Evolutionary conservation across 2,113 vertebrate genomes (phyloP), one percentile per base, ranked within the genome.

Genomic region (Oreochromis spilurus): DNA sequence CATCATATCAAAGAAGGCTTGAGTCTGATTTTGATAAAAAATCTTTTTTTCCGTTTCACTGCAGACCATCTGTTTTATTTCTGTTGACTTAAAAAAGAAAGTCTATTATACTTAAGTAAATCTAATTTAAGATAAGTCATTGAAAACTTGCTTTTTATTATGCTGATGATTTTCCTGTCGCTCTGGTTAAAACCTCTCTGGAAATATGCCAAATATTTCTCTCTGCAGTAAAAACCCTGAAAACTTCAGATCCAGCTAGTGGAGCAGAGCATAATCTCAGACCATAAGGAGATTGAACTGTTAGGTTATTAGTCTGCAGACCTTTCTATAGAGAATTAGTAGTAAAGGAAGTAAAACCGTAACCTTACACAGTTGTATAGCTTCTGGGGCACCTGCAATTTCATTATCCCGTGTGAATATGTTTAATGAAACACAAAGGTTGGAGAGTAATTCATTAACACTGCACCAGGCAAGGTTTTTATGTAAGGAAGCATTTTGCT

Each of bases 401-500:
- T 88, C 87, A 86, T 91, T 91, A 92, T 93, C 82, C 70, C 2
- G 13, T 53, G 77, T 84, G 87, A 85, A 72, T 19, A 16, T 58
- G 80, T 58, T 60, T 84, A 88, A 91, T 88, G 86, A 87, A 89
- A 80, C 34, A 3, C 72, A 31, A 75, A 54, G 92, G 88, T 91
- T 91, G 85, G 81, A 81, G 82, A 78, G 53, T 91, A 93, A 91
- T 94, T 93, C 91, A 92, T 94, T 93, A 93, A 43, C 10, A 13
- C 82, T 1, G 70, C 84, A 62, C 29, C 53, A 84, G 82, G 45
- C 50, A 38, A 77, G 88, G 67, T 84, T 91, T 89, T 92, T 88
- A 88, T 87, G 87, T 87, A 89, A 88, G 88, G 79, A 84, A 29
- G 57, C 48, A 24, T 88, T 89, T 82, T 91, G 88, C 93, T 94